Base-by-base conservation (phyloP, 2,113 vertebrate genomes). In the Atractosteus spatula region DNA sequence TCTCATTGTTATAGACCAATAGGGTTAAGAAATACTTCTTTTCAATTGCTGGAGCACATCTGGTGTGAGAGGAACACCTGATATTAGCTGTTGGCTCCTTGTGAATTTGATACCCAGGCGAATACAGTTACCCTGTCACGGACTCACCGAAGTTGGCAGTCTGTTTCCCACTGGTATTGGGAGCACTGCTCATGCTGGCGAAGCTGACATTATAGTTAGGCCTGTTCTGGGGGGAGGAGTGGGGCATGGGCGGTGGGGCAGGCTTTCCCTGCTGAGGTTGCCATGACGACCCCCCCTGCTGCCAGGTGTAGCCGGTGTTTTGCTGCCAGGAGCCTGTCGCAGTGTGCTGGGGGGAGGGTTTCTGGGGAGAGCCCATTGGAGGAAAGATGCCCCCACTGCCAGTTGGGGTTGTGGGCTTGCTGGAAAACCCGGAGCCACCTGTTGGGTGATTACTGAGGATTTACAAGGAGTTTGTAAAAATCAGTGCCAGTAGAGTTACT, bases 151-250 rank as follows among this genome's bases (percentile, higher is more conserved):
- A 77, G 0, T 63, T 82, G 3, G 91, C 63, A 0, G 93, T 47
- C 81, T 87, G 83, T 86, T 98, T 97, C 0, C 81, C 90, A 3
- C 87, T 92, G 0, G 94, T 89, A 0, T 80, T 88, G 10, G 92
- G 93, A 1, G 86, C 83, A 7, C 93, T 94, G 0, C 94, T 93
- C 79, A 91, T 74, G 1, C 87, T 69, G 41, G 94, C 92, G 87
- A 99, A 98, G 81, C 93, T 98, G 71, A 99, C 92, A 0, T 97
- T 99, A 89, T 99, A 99, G 79, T 99, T 99, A 74, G 97, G 97
- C 13, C 95, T 90, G 84, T 96, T 96, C 84, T 96, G 95, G 0
- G 96, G 97, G 0, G 97, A 98, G 16, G 94, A 91, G 69, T 98
- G 96, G 0, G 95, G 86, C 84, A 89, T 81, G 68, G 93, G 47